A percentile compares a stretch with the other conserved stretches of the same genome.
These are phyloP conservation scores for Achlya flavicornis DNA, from an alignment of 2,888 invertebrate species.

Conservation along the genomic window DNA sequence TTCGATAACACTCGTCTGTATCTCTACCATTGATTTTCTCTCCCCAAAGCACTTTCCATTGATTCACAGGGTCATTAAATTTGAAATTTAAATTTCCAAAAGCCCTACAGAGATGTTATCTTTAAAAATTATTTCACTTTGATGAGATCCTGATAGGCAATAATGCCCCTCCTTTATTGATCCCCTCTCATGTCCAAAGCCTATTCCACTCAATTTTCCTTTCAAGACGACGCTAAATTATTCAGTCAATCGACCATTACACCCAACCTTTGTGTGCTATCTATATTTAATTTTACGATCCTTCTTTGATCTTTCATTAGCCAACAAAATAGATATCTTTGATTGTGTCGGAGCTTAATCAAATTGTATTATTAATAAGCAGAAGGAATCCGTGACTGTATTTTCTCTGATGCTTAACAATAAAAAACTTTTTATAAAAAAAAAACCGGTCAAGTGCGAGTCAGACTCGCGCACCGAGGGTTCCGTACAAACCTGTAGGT, in stretches of 20 bases:
- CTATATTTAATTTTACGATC: conserved; percentile 33
- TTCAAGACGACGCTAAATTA: conserved; percentile 39
- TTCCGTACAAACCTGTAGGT: too few species aligned
- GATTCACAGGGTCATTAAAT: not conserved
- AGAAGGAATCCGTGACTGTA: too few species aligned
- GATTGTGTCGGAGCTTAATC: conserved; percentile 27
- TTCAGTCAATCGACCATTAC: conserved; percentile 30
- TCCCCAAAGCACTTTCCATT: too few species aligned
- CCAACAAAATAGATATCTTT: conserved; percentile 27
- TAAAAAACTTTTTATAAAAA: too few species aligned
- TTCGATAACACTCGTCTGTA: too few species aligned
- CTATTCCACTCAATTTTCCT: conserved; percentile 23
- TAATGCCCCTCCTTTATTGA: conserved; percentile 7
- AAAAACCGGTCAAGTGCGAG: too few species aligned
- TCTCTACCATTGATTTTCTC: not conserved
- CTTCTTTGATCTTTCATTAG: conserved; percentile 41
- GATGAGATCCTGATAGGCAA: conserved; percentile 11
- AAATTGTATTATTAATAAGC: conserved; percentile 24
- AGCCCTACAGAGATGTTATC: not conserved
- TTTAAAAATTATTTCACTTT: conserved; percentile 10
- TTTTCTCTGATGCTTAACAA: too few species aligned
- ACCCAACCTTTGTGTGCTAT: conserved; percentile 19
- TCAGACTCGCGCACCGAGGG: too few species aligned
- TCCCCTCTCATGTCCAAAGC: conserved; percentile 18
- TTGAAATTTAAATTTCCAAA: conserved; percentile 7